Evolutionary conservation across 2,888 invertebrate genomes (phyloP).

Genomic region (Amphipoea lucens): DNA sequence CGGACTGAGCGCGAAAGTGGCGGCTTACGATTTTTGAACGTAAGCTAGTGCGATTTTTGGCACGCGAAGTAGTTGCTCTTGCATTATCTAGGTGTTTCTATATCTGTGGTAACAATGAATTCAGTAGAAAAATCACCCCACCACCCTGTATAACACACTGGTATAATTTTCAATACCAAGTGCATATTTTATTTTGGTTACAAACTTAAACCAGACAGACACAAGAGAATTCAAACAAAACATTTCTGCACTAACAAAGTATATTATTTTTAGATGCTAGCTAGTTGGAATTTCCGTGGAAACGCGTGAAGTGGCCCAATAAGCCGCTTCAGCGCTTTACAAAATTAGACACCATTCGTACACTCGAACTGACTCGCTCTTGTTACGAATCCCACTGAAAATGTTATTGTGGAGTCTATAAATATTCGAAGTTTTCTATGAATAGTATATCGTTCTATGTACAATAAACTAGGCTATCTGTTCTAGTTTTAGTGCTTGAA

Average conservation of each 20-base stretch:
- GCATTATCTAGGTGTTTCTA: too few relatives aligned
- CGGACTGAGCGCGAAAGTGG: too few relatives aligned
- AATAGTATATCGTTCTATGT: conserved; percentile 23
- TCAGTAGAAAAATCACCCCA: too few relatives aligned
- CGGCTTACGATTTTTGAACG: too few relatives aligned
- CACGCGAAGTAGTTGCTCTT: too few relatives aligned
- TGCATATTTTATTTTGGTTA: neutral
- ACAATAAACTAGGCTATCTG: neutral
- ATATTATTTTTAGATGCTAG: conserved; percentile 42
- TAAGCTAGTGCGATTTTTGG: too few relatives aligned
- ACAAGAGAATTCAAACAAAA: conserved; percentile 13
- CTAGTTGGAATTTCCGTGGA: conserved; percentile 26
- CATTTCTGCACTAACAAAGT: conserved; percentile 18
- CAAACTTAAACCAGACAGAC: neutral
- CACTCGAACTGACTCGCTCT: conserved; percentile 16
- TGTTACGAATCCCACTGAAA: conserved; percentile 36
- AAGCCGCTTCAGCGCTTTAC: conserved; percentile 53
- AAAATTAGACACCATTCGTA: conserved; percentile 53
- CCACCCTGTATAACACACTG: neutral
- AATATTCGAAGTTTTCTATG: conserved; percentile 36
- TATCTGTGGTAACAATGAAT: too few relatives aligned
- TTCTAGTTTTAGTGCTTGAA: neutral
- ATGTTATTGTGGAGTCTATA: conserved; percentile 46
- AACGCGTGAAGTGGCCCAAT: conserved; percentile 38
- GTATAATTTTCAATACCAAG: neutral